Evolutionary conservation across 2,113 vertebrate genomes (phyloP), one percentile per base, ranked within the genome.

Genomic region (Riparia riparia): DNA sequence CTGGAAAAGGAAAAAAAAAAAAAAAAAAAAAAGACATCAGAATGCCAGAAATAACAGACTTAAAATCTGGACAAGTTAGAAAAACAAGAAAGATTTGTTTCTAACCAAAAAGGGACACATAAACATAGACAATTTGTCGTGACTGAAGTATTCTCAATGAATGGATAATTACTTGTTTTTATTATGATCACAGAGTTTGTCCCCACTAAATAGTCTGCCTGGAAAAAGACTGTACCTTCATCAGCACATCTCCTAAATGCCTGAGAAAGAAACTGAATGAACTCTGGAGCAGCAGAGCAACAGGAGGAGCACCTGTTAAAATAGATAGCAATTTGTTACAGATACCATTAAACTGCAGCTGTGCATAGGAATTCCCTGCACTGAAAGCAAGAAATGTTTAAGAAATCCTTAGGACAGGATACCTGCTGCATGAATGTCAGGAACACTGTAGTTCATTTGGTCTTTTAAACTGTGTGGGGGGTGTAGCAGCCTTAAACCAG

Each of bases 291-390:
- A 71, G 41, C 29, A 74, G 77, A 89, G 39, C 73, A 94, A 93
- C 70, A 94, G 84, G 61, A 89, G 37, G 34, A 95, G 47, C 91
- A 94, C 81, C 73, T 97, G 93, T 90, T 97, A 96, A 97, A 95
- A 96, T 96, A 93, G 53, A 95, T 87, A 57, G 51, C 93, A 91
- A 90, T 91, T 94, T 95, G 82, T 93, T 94, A 65, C 88, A 86
- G 66, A 92, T 54, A 70, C 78, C 45, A 60, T 69, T 80, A 93
- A 91, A 82, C 70, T 89, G 91, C 95, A 96, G 89, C 94, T 95
- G 89, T 72, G 81, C 37, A 39, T 63, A 74, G 69, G 64, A 81
- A 53, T 65, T 86, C 71, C 29, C 51, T 3, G 0, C 17, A 60
- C 49, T 10, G 4, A 68, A 91, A 64, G 53, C 28, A 93, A 89